Conservation (phyloP, 2,797 vertebrate species). For the Cyclura pinguis region DNA sequence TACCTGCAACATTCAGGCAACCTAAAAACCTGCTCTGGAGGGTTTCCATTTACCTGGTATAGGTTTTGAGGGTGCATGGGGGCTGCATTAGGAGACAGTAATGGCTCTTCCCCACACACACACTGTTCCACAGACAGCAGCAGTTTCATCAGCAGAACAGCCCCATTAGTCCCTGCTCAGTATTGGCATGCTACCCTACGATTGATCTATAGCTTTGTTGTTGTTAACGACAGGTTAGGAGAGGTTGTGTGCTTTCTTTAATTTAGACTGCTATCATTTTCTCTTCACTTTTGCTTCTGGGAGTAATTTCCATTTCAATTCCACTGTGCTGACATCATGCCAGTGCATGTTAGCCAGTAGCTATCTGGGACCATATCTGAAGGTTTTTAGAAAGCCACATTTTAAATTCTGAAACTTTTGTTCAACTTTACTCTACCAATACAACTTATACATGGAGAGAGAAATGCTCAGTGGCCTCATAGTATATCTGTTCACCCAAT, state of each 20-base stretch:
- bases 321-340: not conserved
- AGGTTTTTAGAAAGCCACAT: not conserved
- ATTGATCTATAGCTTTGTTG: not conserved
- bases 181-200: not conserved
- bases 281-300: not conserved
- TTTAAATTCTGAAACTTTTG: not conserved
- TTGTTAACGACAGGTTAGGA: not conserved
- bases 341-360: not conserved
- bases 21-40: too few species aligned
- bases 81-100: too few species aligned
- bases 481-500: not conserved
- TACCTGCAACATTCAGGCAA: too few species aligned
- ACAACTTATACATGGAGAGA: not conserved
- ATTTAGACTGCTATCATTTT: not conserved
- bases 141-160: too few species aligned
- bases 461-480: not conserved
- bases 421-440: not conserved
- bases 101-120: too few species aligned
- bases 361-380: not conserved
- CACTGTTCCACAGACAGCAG: too few species aligned
- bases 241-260: not conserved
- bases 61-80: too few species aligned
- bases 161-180: too few species aligned
- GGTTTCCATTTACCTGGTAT: too few species aligned
- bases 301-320: not conserved